Conservation (phyloP, 2,888 invertebrate genomes). For the Mallateleia sp. region DNA sequence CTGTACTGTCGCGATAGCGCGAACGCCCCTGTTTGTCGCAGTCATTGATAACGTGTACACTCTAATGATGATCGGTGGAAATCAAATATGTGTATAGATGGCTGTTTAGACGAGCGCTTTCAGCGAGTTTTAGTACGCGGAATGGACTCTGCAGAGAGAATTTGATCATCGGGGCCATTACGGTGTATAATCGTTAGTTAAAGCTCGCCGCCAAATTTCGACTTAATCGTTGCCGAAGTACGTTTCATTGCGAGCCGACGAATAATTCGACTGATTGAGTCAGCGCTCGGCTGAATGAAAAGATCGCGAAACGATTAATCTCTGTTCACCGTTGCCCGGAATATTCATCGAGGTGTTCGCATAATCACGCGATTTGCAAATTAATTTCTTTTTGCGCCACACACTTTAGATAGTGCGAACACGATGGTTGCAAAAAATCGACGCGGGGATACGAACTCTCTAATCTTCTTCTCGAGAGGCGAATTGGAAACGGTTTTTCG, state of each 20-base stretch:
- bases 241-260: constrained; percentile 31
- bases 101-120: constrained; percentile 68
- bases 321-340: neutral
- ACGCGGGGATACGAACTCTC: no score
- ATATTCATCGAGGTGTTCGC: neutral
- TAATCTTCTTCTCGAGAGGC: no score
- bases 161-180: constrained; percentile 65
- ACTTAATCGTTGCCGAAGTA: constrained; percentile 57
- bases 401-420: neutral
- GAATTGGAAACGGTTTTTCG: no score
- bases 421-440: neutral
- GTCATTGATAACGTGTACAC: constrained; percentile 53
- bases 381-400: neutral
- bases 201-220: constrained; percentile 53
- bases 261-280: constrained; percentile 50
- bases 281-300: neutral
- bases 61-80: constrained; percentile 67
- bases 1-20: constrained; percentile 52
- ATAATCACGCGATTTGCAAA: neutral
- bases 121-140: constrained; percentile 49
- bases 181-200: constrained; percentile 65
- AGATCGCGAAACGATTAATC: constrained; percentile 35
- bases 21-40: constrained; percentile 52
- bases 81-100: constrained; percentile 71
- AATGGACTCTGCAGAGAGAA: constrained; percentile 55